Evolutionary conservation across 2,888 invertebrate genomes (phyloP).

Genomic region (Volucella inflata): DNA sequence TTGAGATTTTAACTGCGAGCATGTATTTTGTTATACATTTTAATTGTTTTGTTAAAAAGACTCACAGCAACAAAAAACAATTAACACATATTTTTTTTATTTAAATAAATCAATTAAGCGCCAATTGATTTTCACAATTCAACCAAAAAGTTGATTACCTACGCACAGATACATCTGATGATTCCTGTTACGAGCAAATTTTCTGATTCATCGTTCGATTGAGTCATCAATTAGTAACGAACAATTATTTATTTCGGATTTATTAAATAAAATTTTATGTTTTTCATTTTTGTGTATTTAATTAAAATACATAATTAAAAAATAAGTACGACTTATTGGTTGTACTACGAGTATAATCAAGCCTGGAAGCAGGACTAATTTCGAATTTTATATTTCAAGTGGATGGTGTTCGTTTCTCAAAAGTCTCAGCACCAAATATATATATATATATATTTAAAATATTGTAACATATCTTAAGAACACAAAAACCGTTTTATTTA

Average conservation of each 20-base stretch:
- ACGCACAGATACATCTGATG: neutral
- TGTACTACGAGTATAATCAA: no score
- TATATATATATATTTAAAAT: no score
- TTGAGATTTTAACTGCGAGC: neutral
- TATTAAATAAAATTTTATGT: neutral
- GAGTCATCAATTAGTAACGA: constrained; percentile 27
- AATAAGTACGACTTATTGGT: no score
- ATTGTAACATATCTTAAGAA: no score
- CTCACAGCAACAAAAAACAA: neutral
- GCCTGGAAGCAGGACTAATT: no score
- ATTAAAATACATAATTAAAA: no score
- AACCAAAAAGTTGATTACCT: constrained; percentile 29
- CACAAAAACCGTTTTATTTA: no score
- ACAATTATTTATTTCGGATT: constrained; percentile 6
- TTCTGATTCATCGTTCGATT: neutral
- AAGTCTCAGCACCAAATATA: no score
- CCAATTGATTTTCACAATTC: neutral
- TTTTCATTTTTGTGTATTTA: constrained; percentile 3
- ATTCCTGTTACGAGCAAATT: constrained; percentile 6
- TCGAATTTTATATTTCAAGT: no score
- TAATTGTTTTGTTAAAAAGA: neutral
- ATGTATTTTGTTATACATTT: neutral
- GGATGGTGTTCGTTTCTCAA: no score
- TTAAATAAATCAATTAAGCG: no score
- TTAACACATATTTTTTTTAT: neutral